Conservation (phyloP, 2,113 vertebrate species). For the Pseudopodoces humilis region DNA sequence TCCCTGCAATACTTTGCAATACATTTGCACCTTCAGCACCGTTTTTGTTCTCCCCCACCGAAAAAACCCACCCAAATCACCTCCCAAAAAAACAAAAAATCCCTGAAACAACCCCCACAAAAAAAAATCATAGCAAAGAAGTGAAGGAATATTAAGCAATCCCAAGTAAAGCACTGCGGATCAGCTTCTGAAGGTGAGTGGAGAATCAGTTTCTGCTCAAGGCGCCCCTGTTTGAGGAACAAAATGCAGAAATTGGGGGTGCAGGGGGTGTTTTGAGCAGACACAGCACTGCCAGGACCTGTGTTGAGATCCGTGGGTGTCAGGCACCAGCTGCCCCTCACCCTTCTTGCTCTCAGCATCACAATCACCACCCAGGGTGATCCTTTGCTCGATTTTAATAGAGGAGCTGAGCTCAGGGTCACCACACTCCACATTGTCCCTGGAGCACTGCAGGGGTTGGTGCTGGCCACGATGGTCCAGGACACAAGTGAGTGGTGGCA, state of each 20-base stretch:
- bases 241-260: not conserved
- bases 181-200: not conserved
- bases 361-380: not conserved
- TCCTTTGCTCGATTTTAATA: fast-evolving
- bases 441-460: not conserved
- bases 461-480: not conserved
- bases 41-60: not conserved
- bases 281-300: not conserved
- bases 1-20: not conserved
- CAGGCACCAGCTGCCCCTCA: not conserved
- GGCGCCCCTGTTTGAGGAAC: not conserved
- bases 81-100: fast-evolving
- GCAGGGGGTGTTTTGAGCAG: not conserved
- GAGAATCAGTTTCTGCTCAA: not conserved
- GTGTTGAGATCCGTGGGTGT: fast-evolving
- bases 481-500: not conserved
- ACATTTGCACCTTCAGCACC: not conserved
- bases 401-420: not conserved
- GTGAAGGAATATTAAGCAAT: not conserved
- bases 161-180: not conserved
- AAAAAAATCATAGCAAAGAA: not conserved
- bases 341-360: not conserved
- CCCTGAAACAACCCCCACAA: too few species aligned
- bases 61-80: fast-evolving
- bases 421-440: fast-evolving